A percentile compares a stretch with the other conserved stretches of the same genome.
Conservation (phyloP, 2,797 vertebrate genomes). For the Carduelis carduelis region DNA sequence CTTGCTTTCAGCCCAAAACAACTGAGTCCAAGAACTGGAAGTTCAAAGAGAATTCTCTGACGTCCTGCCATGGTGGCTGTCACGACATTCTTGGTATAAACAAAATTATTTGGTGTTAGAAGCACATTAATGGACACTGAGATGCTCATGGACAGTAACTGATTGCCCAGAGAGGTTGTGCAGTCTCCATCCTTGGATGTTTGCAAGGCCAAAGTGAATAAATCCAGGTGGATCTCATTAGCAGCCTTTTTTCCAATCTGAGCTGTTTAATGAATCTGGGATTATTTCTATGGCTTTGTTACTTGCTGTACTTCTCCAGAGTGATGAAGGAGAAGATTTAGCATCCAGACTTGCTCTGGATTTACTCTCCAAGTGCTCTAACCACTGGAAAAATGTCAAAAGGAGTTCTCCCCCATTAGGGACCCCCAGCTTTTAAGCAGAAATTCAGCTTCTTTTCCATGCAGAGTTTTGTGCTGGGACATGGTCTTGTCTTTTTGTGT, state of each 20-base stretch:
- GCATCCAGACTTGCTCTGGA: neutral
- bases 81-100: accelerated
- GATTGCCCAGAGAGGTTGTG: neutral
- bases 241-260: neutral
- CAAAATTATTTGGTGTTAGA: neutral
- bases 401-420: neutral
- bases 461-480: neutral
- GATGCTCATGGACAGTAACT: neutral
- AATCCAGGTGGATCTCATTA: neutral
- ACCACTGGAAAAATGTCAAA: neutral
- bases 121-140: neutral
- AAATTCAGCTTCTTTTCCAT: neutral
- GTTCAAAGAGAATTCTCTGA: neutral
- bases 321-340: neutral
- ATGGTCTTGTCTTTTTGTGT: neutral
- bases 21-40: neutral
- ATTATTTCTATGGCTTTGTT: neutral
- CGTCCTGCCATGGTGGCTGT: neutral
- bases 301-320: neutral
- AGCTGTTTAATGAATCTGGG: neutral
- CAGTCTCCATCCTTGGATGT: neutral
- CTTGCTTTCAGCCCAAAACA: neutral
- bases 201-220: neutral
- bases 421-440: neutral
- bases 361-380: neutral